Evolutionary conservation across 2,888 invertebrate genomes (phyloP).

Genomic region (Busseola fusca): DNA sequence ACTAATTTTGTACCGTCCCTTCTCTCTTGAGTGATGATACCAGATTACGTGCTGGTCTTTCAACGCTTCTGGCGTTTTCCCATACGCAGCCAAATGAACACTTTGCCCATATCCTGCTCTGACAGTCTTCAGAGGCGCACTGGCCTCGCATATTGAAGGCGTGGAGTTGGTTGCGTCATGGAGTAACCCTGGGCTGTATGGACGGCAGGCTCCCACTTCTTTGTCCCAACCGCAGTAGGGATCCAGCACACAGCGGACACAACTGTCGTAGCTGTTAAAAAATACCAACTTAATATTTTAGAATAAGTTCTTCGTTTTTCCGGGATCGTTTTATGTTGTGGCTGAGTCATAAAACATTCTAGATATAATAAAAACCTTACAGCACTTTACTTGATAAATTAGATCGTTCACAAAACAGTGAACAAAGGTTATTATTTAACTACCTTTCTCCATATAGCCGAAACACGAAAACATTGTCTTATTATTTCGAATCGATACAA

Average conservation of each 20-base stretch:
- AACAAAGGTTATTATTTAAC: slow-evolving; percentile 11
- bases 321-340: not conserved
- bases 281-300: not conserved
- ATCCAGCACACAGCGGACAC: slow-evolving; percentile 90
- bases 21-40: slow-evolving; percentile 88
- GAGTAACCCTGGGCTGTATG: slow-evolving; percentile 88
- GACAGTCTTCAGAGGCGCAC: slow-evolving; percentile 88
- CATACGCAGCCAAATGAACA: slow-evolving; percentile 89
- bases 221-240: slow-evolving; percentile 93
- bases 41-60: slow-evolving; percentile 85
- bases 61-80: slow-evolving; percentile 85
- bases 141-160: slow-evolving; percentile 89
- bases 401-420: not conserved
- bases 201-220: slow-evolving; percentile 88
- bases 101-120: slow-evolving; percentile 90
- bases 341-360: slow-evolving; percentile 9
- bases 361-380: slow-evolving; percentile 10
- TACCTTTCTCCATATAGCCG: not conserved
- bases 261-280: slow-evolving; percentile 88
- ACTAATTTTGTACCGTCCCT: slow-evolving; percentile 87
- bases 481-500: not conserved
- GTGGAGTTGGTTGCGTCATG: slow-evolving; percentile 90
- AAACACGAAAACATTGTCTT: not conserved
- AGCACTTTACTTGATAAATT: not conserved
- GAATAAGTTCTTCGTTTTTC: not conserved